Base-by-base conservation (phyloP, 2,888 invertebrate genomes). In the Isotomurus palustris region DNA sequence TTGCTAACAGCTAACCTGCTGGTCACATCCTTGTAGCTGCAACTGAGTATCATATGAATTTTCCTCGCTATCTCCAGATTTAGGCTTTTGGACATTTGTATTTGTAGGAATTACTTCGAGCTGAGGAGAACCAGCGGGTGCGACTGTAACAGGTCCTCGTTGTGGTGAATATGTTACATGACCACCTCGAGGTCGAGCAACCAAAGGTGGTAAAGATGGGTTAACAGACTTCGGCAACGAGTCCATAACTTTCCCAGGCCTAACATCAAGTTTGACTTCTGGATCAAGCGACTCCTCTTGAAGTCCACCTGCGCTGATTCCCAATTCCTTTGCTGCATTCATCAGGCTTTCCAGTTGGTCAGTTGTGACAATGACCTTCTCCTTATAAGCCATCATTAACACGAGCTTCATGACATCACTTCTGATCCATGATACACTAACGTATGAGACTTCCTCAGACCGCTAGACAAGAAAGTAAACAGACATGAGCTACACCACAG, bases 381-480 rank as follows among this genome's bases (percentile, higher is more conserved):
- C 66, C 3, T 59, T 59, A 45, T 70, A 70, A 2, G 66, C 60
- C n/a, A 70, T 40, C 14, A 58, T 56, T 2, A 70, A 40, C 41
- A 70, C 63, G 1, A 62, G 29, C 17, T 59, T 58, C 68, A 70
- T 63, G 14, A 54, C 52, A 10, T 55, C 59, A 3, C 57, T 63
- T 12, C 55, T 48, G 12, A 70, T 45, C 50, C 68, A 68, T 8
- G 70, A 68, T 2, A 68, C 55, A 28, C 35, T 43, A 10, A 70
- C 67, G 21, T 51, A 48, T 17, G 66, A 59, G 19, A 57, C 49
- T 36, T 62, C 50, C 25, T 52, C 57, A n/a, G 58, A 32, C 41
- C 60, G 47, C 66, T 66, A n/a, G 27, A 22, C 54, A 55, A 52
- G 2, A 50, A 48, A 22, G 12, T 35, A 25, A 56, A 52, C 5